Base-by-base conservation (phyloP, 2,888 invertebrate species). In the Lordiphosa fenestrarum region DNA sequence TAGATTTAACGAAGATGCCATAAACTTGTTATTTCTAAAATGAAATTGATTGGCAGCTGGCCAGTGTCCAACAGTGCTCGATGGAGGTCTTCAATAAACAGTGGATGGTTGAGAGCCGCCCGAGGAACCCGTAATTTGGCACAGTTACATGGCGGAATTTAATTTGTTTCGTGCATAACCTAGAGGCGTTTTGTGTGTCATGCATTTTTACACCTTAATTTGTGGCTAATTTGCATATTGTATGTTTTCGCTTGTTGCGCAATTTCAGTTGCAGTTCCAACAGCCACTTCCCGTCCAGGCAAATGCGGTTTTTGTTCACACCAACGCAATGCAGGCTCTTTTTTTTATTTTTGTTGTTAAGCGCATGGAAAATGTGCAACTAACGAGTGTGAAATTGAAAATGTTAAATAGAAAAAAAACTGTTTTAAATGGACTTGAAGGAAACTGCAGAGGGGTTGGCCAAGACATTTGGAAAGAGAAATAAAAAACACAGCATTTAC, bases 151-250 rank as follows among this genome's bases (percentile, higher is more conserved):
- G 57, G 55, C 54, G 54, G 67, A 85, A 85, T 80, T 71, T 60
- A 81, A 83, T 83, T 80, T 73, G 72, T 75, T 74, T 69, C 71
- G 53, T 69, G 65, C 73, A 70, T 63, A 63, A 71, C 61, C 71
- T 53, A 59, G 73, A 77, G 80, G 70, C 69, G 73, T 80, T 71
- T 63, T 71, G 71, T 75, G 67, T 73, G 77, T 73, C 77, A 71
- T 83, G 76, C 71, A 77, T 77, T 76, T 73, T 83, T 77, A 66
- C 81, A 83, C 77, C 84, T 83, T 73, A 77, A 76, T 83, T 73
- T 77, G 80, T 56, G 60, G 84, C 73, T 76, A 80, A 77, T 77
- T 83, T 83, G 71, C 73, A 77, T 76, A 65, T 66, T 74, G 70
- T 68, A 66, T 74, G 56, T 66, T 58, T 61, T 65, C 54, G 65